Conservation (phyloP, 2,797 vertebrate genomes). For the Tolypeutes matacus region DNA sequence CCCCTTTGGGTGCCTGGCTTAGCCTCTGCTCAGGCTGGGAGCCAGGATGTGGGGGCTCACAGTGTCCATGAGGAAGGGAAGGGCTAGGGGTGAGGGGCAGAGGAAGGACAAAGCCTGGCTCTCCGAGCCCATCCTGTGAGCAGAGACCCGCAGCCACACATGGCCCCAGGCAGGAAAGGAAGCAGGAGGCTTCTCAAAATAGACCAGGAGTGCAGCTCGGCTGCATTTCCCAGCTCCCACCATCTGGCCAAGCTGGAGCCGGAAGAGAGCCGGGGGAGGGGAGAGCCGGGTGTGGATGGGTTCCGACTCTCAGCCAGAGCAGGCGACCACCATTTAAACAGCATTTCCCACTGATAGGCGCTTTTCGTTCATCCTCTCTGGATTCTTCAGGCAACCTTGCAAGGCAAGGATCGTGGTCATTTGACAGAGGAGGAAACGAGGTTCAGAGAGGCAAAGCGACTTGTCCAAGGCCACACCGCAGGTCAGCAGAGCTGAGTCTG, state of each 20-base stretch:
- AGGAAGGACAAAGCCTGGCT: conserved; percentile 45
- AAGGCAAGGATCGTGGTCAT: not conserved
- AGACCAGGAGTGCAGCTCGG: conserved; percentile 63
- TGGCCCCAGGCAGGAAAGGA: conserved; percentile 81
- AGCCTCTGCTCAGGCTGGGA: not conserved
- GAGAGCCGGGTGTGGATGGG: not conserved
- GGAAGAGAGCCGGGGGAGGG: conserved; percentile 58
- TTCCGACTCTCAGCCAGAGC: not conserved
- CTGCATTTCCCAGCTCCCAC: conserved; percentile 68
- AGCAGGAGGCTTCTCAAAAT: conserved; percentile 83
- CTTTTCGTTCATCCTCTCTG: not conserved
- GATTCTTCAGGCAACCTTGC: not conserved
- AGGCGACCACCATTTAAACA: not conserved
- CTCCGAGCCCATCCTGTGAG: conserved; percentile 32
- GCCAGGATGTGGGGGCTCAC: not conserved
- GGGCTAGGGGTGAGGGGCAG: not conserved
- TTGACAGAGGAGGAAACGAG: not conserved
- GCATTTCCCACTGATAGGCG: not conserved
- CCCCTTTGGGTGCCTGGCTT: not conserved
- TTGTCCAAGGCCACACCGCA: not conserved
- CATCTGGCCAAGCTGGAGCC: conserved; percentile 73
- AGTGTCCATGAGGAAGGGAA: not conserved
- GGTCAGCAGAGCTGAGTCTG: accelerated
- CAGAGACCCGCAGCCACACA: conserved; percentile 75
- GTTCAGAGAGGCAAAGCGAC: not conserved